Evolutionary conservation across 2,113 vertebrate genomes (phyloP), one percentile per base, ranked within the genome.

Genomic region (Ciconia boyciana): DNA sequence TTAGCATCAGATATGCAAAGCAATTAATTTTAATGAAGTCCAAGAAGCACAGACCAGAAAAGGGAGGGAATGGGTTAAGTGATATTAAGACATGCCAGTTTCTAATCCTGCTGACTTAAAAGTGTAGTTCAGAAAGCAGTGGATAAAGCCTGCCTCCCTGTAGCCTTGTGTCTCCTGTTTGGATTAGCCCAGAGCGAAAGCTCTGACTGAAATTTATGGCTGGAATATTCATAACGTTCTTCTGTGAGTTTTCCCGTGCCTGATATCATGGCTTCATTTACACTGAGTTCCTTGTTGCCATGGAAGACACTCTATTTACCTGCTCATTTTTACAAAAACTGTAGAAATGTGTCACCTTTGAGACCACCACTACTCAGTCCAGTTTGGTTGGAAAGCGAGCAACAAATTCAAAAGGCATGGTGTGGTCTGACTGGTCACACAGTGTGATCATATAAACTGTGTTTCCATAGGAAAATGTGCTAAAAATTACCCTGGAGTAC

Each of bases 271-370:
- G 49, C 83, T 92, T 92, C 49, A 65, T 80, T 94, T 90, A 80
- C 71, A 88, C 14, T 43, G 72, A 86, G 74, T 78, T 94, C 68
- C 83, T 92, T 87, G 68, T 92, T 94, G 93, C 68, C 39, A 66
- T 70, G 60, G 86, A 87, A 55, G 43, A 39, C 46, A 68, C 71
- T 76, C 36, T 93, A 61, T 77, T 86, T 94, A 90, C 86, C 76
- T 93, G 79, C 31, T 87, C n/a, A 24, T 94, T 87, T 93, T 88
- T 76, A 88, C 66, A 88, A 65, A 76, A 86, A 39, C 49, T 70
- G 16, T 29, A 90, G 58, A 64, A 61, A 93, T 17, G 12, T 39
- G 41, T 25, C 46, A 86, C 66, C 46, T 83, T 41, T 81, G 54
- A 90, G 76, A 90, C 34, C 34, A 75, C 19, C 20, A 17, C 61